Evolutionary conservation across 2,797 vertebrate species (phyloP).

Genomic region (Alca torda): DNA sequence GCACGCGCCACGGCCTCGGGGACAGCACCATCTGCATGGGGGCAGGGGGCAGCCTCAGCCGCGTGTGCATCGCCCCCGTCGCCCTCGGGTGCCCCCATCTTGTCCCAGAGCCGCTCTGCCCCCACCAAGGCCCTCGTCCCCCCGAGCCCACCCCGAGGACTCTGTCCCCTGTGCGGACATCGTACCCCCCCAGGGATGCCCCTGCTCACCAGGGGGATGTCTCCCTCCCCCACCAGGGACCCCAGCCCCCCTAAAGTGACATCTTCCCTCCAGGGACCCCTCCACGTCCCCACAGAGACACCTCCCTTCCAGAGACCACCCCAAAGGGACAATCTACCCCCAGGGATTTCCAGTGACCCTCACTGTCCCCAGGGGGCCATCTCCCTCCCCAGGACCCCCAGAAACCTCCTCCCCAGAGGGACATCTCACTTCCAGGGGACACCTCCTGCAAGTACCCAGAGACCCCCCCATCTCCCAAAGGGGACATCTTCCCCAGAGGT

Average conservation of each 20-base stretch:
- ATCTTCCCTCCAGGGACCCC: no score
- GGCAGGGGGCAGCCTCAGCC: background rate
- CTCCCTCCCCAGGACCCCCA: background rate
- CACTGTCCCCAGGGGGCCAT: background rate
- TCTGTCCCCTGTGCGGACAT: background rate
- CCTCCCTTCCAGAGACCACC: background rate
- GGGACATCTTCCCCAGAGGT: no score
- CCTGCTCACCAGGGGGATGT: background rate
- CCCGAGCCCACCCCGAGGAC: background rate
- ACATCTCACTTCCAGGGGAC: background rate
- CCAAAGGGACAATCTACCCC: no score
- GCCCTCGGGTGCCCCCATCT: background rate
- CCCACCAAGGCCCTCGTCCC: background rate
- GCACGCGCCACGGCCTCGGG: constrained; percentile 77
- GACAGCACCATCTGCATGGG: constrained; percentile 76
- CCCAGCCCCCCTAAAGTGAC: background rate
- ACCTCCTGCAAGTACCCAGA: background rate
- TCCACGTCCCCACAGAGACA: background rate
- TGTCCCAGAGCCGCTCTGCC: background rate
- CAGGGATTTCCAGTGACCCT: background rate
- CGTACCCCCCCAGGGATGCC: background rate
- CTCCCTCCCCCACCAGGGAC: no score
- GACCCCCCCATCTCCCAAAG: background rate
- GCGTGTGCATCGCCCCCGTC: background rate
- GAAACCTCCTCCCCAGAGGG: background rate